A percentile compares a stretch with the other conserved stretches of the same genome.
Evolutionary conservation across 2,113 vertebrate species (phyloP).

Genomic region (Serilophus lunatus): DNA sequence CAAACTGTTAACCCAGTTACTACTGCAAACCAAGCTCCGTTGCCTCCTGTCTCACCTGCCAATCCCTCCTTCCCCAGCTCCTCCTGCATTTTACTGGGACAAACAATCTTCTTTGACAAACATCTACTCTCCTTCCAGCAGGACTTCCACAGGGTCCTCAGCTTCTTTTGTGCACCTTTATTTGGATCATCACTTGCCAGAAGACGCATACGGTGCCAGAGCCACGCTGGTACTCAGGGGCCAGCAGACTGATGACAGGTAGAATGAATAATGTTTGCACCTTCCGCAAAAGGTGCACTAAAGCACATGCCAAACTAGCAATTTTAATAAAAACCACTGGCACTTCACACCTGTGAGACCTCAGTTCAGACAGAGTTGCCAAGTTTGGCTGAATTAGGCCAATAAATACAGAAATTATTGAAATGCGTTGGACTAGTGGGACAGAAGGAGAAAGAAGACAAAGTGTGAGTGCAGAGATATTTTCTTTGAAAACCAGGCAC

Average conservation of each 20-base stretch:
- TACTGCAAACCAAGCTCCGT: neutral
- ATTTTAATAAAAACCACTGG: neutral
- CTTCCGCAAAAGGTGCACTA: neutral
- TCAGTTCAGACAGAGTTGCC: neutral
- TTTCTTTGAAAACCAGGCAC: neutral
- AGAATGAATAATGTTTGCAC: neutral
- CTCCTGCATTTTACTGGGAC: neutral
- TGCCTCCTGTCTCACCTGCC: neutral
- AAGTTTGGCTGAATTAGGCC: neutral
- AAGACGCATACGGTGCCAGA: rapidly evolving
- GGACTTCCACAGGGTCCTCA: neutral
- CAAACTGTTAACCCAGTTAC: neutral
- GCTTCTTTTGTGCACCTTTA: neutral
- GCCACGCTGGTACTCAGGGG: rapidly evolving
- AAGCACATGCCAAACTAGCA: neutral
- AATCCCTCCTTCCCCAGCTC: neutral
- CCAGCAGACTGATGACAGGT: neutral
- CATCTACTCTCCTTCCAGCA: neutral
- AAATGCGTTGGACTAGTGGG: neutral
- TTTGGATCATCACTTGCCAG: neutral
- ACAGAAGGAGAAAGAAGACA: neutral
- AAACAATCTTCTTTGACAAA: neutral
- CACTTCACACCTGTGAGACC: neutral
- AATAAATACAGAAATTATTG: neutral
- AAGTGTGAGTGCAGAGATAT: neutral